Evolutionary conservation across 2,797 vertebrate genomes (phyloP).

Genomic region (Fundulus diaphanus): DNA sequence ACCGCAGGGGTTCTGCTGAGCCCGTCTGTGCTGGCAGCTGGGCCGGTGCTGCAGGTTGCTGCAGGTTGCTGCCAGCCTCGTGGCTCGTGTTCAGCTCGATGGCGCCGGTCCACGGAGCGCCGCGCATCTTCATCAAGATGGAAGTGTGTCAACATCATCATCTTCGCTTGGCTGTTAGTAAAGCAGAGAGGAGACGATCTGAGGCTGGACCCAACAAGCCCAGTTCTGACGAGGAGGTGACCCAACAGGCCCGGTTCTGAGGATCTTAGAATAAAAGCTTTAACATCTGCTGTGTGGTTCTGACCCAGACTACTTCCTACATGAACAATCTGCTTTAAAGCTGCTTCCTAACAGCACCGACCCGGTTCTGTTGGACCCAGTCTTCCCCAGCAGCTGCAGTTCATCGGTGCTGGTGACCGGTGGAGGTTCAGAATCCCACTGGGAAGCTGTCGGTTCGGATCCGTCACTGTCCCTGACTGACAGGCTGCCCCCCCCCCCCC

Average conservation of each 20-base stretch:
- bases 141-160: neutral
- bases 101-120: constrained; percentile 39
- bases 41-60: neutral
- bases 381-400: constrained; percentile 17
- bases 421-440: constrained; percentile 40
- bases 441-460: constrained; percentile 64
- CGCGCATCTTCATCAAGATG: neutral
- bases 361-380: neutral
- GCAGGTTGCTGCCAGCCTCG: neutral
- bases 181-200: neutral
- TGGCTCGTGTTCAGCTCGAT: constrained; percentile 44
- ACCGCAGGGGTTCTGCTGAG: constrained; percentile 21
- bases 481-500: constrained; percentile 3
- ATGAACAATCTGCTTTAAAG: too few relatives aligned
- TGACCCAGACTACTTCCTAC: neutral
- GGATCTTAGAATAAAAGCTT: neutral
- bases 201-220: neutral
- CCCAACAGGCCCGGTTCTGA: neutral
- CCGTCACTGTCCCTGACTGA: constrained; percentile 38
- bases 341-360: too few relatives aligned
- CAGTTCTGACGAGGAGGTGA: neutral
- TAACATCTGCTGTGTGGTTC: neutral
- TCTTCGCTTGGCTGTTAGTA: neutral
- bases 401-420: constrained; percentile 41
- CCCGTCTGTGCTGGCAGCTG: neutral